Conservation (phyloP, 2,113 vertebrate species). For the Caloenas nicobarica region DNA sequence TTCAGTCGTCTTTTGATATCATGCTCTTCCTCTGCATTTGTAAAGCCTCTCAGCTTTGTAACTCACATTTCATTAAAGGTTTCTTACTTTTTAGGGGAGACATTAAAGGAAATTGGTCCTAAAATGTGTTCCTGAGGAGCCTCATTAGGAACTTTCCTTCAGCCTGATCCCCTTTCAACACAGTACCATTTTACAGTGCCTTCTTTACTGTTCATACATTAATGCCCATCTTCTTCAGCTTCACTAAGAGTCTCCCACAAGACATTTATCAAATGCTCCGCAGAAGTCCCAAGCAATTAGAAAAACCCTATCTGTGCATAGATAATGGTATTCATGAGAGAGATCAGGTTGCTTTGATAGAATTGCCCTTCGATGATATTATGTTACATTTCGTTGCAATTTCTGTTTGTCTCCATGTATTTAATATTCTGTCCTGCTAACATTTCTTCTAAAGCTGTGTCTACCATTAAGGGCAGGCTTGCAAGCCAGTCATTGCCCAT, state of each 20-base stretch:
- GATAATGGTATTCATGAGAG: background rate
- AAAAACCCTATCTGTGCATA: background rate
- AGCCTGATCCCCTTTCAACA: too few species aligned
- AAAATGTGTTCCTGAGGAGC: background rate
- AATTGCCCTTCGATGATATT: background rate
- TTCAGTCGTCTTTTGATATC: background rate
- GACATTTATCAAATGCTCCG: background rate
- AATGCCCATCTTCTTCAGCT: background rate
- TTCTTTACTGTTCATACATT: background rate
- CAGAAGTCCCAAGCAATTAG: background rate
- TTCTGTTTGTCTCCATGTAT: background rate
- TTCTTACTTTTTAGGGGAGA: background rate
- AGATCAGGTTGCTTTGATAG: background rate
- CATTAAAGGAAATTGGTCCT: background rate
- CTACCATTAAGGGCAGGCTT: background rate
- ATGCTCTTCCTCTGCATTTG: background rate
- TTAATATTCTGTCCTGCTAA: background rate
- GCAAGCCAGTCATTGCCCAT: background rate
- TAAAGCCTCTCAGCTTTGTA: background rate
- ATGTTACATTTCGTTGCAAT: background rate
- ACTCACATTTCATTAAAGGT: background rate
- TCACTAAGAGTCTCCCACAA: background rate
- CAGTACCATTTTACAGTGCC: background rate
- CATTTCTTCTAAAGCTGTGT: background rate
- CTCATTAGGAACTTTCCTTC: background rate